A percentile compares a stretch with the other conserved stretches of the same genome.
Conservation (phyloP, 92 coral and sea anemone species). For the Porites cylindrica region DNA sequence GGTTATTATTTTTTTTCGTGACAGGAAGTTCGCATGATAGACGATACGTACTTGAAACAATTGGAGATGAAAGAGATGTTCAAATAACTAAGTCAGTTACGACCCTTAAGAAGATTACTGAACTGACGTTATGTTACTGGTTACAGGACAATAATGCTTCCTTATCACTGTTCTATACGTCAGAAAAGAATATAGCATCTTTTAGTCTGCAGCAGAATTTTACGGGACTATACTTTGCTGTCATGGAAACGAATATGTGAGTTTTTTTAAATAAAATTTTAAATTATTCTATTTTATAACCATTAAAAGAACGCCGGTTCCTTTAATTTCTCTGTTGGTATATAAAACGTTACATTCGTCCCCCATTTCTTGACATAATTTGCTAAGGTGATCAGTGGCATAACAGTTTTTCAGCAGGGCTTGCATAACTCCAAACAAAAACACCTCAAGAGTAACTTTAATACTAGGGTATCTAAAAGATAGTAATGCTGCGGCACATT, state of each 20-base stretch:
- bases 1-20: neutral
- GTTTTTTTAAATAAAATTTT: neutral
- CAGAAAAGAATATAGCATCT: neutral
- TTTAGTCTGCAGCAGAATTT: constrained; percentile 8
- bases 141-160: constrained; percentile 14
- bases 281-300: neutral
- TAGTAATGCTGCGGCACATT: too few species aligned
- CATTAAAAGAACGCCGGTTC: too few species aligned
- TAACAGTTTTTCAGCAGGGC: too few species aligned
- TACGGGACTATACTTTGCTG: neutral
- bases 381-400: too few species aligned
- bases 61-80: neutral
- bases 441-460: too few species aligned
- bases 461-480: too few species aligned
- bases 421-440: too few species aligned
- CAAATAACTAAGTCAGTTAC: neutral
- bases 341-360: too few species aligned
- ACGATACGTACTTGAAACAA: constrained; percentile 8
- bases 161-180: constrained; percentile 4
- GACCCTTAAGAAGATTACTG: neutral
- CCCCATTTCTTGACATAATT: too few species aligned
- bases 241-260: constrained; percentile 12
- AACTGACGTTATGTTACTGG: constrained; percentile 25
- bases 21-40: constrained; percentile 18
- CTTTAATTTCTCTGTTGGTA: too few species aligned